Evolutionary conservation across 2,888 invertebrate genomes (phyloP).

Genomic region (Troglohyphantes excavatus): DNA sequence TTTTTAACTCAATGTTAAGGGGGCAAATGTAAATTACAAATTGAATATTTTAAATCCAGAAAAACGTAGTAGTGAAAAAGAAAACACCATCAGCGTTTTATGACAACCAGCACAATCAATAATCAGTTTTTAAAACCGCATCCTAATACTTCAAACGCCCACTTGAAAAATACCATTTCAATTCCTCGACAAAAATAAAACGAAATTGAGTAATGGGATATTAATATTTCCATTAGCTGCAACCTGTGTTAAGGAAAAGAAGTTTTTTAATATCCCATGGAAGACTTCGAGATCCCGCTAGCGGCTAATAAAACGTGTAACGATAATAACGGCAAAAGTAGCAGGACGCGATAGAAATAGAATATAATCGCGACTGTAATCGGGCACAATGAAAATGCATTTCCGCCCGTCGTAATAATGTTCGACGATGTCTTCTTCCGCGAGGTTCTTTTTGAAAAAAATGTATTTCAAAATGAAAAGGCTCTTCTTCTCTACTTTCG

Average conservation of each 20-base stretch:
- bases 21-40: neutral
- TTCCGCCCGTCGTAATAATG: slow-evolving; percentile 26
- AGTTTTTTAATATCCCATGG: slow-evolving; percentile 39
- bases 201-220: slow-evolving; percentile 52
- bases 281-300: slow-evolving; percentile 12
- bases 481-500: neutral
- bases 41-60: neutral
- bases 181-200: slow-evolving; percentile 17
- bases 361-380: slow-evolving; percentile 31
- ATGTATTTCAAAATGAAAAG: slow-evolving; percentile 56
- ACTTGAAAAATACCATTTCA: neutral
- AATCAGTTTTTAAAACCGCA: neutral
- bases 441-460: slow-evolving; percentile 16
- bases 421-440: slow-evolving; percentile 10
- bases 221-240: slow-evolving; percentile 37
- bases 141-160: neutral
- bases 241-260: slow-evolving; percentile 2
- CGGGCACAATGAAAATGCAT: slow-evolving; percentile 38
- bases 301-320: slow-evolving; percentile 39
- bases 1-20: too few species aligned
- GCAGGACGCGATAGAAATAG: slow-evolving; percentile 4
- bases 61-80: neutral
- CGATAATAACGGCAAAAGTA: slow-evolving; percentile 3
- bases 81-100: neutral
- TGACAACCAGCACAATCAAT: neutral